These are phyloP conservation scores for Reticulitermes lucifugus DNA, from an alignment of 2,888 invertebrate genomes.

Conservation along the genomic window DNA sequence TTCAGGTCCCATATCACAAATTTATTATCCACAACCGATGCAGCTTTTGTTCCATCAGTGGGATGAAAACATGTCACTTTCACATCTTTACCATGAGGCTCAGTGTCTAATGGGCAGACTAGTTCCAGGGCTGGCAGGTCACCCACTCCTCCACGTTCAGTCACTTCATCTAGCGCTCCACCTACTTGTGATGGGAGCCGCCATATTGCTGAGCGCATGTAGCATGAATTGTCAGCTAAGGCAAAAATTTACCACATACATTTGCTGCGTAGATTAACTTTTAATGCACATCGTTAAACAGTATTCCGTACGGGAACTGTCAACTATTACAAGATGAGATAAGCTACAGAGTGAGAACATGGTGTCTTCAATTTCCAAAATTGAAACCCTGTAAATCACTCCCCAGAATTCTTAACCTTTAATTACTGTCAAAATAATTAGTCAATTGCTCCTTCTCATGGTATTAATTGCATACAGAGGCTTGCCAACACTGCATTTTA, in stretches of 20 bases:
- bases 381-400: neutral
- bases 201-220: constrained; percentile 63
- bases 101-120: constrained; percentile 64
- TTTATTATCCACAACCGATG: constrained; percentile 82
- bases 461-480: no score
- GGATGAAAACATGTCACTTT: constrained; percentile 91
- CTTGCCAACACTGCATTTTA: no score
- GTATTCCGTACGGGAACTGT: no score
- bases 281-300: no score
- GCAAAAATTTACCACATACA: constrained; percentile 10
- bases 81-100: constrained; percentile 74
- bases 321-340: neutral
- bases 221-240: constrained; percentile 60
- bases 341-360: neutral
- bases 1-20: constrained; percentile 81
- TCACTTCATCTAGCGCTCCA: constrained; percentile 49
- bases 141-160: constrained; percentile 36
- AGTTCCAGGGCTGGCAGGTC: constrained; percentile 61
- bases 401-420: no score
- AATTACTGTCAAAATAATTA: no score
- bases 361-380: neutral
- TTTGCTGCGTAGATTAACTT: no score
- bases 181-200: constrained; percentile 54
- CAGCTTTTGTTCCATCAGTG: constrained; percentile 75
- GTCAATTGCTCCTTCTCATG: no score